phyloP scores from a whole-genome alignment of 2,888 invertebrate genomes.

The Cetonia aurata region DNA sequence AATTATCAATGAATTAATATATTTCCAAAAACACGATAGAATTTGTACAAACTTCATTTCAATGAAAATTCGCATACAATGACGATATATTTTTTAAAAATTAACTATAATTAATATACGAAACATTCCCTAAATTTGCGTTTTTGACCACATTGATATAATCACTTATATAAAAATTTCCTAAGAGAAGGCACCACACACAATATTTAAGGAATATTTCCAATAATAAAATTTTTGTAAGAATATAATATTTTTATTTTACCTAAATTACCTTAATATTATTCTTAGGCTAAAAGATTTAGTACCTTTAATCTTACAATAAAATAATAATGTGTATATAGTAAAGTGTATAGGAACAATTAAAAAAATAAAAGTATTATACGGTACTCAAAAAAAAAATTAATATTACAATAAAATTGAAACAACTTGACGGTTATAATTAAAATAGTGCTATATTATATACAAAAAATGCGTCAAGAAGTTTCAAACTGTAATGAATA shows the following conservation, averaged over 20 bases:
- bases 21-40: constrained; percentile 22
- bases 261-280: constrained; percentile 29
- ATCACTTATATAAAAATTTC: constrained; percentile 2
- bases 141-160: neutral
- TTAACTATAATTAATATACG: constrained; percentile 14
- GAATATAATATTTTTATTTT: neutral
- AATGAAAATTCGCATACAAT: constrained; percentile 7
- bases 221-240: neutral
- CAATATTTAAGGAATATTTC: constrained; percentile 20
- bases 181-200: constrained; percentile 5
- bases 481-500: constrained; percentile 7
- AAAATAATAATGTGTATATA: constrained; percentile 19
- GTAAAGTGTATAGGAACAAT: constrained; percentile 29
- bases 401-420: constrained; percentile 10
- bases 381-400: constrained; percentile 25
- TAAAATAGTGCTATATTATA: constrained; percentile 6
- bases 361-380: constrained; percentile 41
- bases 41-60: constrained; percentile 21
- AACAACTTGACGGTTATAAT: neutral
- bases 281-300: constrained; percentile 1
- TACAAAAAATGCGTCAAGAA: constrained; percentile 4
- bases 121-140: constrained; percentile 15
- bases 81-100: neutral
- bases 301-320: constrained; percentile 3
- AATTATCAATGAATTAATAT: constrained; percentile 13